A percentile compares a stretch with the other conserved stretches of the same genome.
phyloP scores from a whole-genome alignment of 2,113 vertebrate genomes.

The Xyliphius kryptos region DNA sequence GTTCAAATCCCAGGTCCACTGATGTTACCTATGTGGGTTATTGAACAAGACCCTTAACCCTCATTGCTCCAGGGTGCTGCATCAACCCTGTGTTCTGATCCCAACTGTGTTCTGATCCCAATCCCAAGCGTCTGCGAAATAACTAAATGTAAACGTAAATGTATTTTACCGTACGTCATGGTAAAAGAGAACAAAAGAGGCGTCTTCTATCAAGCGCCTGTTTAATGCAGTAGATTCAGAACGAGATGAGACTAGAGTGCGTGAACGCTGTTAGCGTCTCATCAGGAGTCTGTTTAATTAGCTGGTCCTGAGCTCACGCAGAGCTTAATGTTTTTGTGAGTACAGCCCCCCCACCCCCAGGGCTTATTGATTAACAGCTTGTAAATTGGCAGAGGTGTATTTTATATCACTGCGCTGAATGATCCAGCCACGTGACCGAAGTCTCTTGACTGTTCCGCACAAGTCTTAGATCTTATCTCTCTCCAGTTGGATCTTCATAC shows the following conservation, averaged over 20 bases:
- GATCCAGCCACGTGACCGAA: neutral
- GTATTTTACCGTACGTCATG: too few relatives aligned
- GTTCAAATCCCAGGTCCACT: too few relatives aligned
- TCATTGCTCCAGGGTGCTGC: too few relatives aligned
- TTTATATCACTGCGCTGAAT: slow-evolving; percentile 23
- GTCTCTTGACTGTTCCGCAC: neutral
- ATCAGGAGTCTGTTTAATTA: slow-evolving; percentile 44
- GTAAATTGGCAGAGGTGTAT: slow-evolving; percentile 13
- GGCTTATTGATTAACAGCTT: slow-evolving; percentile 33
- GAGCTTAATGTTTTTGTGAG: slow-evolving; percentile 23
- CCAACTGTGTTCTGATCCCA: too few relatives aligned
- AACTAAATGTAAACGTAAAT: neutral
- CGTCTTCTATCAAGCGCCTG: slow-evolving; percentile 15
- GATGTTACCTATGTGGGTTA: too few relatives aligned
- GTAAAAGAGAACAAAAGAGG: too few relatives aligned
- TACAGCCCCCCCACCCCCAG: slow-evolving; percentile 15
- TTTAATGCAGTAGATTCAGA: slow-evolving; percentile 12
- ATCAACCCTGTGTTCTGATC: too few relatives aligned
- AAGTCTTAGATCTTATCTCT: neutral
- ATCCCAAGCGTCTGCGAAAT: too few relatives aligned
- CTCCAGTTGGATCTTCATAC: neutral
- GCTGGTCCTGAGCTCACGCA: slow-evolving; percentile 13
- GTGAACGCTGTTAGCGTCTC: slow-evolving; percentile 29
- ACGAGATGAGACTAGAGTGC: slow-evolving; percentile 22
- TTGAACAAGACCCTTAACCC: too few relatives aligned